phyloP scores from a whole-genome alignment of 2,797 vertebrate genomes.

The Amblyopsis hoosieri region DNA sequence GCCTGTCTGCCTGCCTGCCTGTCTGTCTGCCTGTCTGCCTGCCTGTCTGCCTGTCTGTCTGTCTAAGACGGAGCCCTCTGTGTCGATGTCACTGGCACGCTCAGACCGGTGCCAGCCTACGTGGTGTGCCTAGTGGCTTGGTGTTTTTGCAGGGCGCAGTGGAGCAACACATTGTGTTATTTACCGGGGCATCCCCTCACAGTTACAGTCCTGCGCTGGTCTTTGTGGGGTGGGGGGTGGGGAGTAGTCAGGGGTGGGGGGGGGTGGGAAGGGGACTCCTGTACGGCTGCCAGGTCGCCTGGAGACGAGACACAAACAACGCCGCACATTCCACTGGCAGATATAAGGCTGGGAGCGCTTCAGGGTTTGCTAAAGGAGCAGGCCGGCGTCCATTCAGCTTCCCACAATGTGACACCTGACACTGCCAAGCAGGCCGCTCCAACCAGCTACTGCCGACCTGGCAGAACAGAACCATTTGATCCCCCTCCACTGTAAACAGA shows the following conservation, averaged over 20 bases:
- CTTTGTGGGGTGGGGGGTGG: conserved; percentile 40
- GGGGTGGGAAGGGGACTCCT: conserved; percentile 30
- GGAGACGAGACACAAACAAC: conserved; percentile 66
- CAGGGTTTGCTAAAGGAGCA: conserved; percentile 52
- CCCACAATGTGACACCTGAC: conserved; percentile 69
- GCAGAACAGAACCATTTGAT: conserved; percentile 60
- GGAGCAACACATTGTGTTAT: conserved; percentile 60
- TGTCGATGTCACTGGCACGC: background rate
- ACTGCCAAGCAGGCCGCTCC: conserved; percentile 62
- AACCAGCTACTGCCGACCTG: conserved; percentile 44
- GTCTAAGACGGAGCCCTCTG: conserved; percentile 11
- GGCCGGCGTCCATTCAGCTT: conserved; percentile 63
- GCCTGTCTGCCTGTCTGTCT: conserved; percentile 6
- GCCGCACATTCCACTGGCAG: conserved; percentile 71
- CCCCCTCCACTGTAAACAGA: conserved; percentile 54
- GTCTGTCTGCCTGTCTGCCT: too few relatives aligned
- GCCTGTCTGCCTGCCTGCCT: too few relatives aligned
- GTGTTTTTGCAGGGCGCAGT: conserved; percentile 65
- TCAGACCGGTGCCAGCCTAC: conserved; percentile 36
- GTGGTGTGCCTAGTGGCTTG: conserved; percentile 33
- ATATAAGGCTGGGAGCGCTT: conserved; percentile 47
- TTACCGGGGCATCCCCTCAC: conserved; percentile 50
- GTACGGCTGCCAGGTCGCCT: conserved; percentile 65
- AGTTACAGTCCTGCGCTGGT: conserved; percentile 52
- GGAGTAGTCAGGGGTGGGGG: conserved; percentile 14